These are phyloP conservation scores for Enteromius mattozi DNA, from an alignment of 2,797 vertebrate species.

Conservation along the genomic window DNA sequence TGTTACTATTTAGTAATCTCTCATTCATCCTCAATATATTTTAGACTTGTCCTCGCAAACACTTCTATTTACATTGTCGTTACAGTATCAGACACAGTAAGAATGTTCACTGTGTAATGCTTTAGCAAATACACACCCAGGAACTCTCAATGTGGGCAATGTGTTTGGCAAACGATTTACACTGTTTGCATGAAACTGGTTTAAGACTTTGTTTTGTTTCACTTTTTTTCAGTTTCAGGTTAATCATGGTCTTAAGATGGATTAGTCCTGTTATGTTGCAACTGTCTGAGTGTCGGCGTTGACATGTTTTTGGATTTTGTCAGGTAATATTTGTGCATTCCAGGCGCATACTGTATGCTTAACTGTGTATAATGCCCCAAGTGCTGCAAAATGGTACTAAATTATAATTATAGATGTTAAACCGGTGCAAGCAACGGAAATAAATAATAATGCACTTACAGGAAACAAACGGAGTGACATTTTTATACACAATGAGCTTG, in stretches of 20 bases:
- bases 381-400: not conserved
- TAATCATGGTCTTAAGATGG: constrained; percentile 30
- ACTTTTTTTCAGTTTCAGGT: constrained; percentile 57
- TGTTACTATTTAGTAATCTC: not conserved
- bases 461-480: constrained; percentile 50
- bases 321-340: constrained; percentile 49
- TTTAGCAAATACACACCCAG: constrained; percentile 36
- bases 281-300: constrained; percentile 43
- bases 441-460: constrained; percentile 56
- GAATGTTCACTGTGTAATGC: constrained; percentile 24
- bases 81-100: constrained; percentile 1
- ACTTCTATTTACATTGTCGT: not conserved
- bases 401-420: constrained; percentile 7
- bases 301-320: constrained; percentile 38
- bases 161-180: constrained; percentile 50
- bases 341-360: not conserved
- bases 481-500: constrained; percentile 43
- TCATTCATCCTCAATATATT: not conserved
- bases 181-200: constrained; percentile 49
- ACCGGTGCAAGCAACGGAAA: constrained; percentile 51
- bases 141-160: constrained; percentile 19
- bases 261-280: constrained; percentile 59
- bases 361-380: constrained; percentile 6
- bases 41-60: not conserved
- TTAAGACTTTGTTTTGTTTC: constrained; percentile 44